Base-by-base conservation (phyloP, 2,113 vertebrate genomes). In the Ictalurus punctatus region DNA sequence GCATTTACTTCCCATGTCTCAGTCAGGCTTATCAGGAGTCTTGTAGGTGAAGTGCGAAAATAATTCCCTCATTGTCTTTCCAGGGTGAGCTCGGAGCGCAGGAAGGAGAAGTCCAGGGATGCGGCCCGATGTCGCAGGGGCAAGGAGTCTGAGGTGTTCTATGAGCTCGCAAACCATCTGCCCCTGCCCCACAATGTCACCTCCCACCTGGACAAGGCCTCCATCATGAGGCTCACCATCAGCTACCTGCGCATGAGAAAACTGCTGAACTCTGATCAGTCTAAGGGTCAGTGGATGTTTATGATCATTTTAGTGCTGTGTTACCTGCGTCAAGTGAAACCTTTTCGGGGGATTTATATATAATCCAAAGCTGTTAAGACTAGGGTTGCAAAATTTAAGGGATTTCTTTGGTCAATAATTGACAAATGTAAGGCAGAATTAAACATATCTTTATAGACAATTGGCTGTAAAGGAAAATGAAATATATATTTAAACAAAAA, bases 131-230 rank as follows among this genome's bases (percentile, higher is more conserved):
- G 97, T 93, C 95, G 98, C 84, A 93, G 98, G 89, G 97, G 98
- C 95, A 99, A 99, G 94, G 98, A 99, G 92, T 98, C 98, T 0
- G 98, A 99, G 79, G 98, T 99, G 34, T 99, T 99, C 93, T 99
- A 98, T 4, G 98, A 99, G 90, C 96, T 99, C 88, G 98, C 98
- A 54, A 97, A 98, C 90, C 96, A 99, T 95, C 93, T 99, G 95
- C 98, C 98, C 27, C 95, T 99, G 83, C 98, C 98, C 4, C 98
- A 98, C 88, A 98, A 97, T 2, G 97, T 99, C 91, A 98, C 97
- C 14, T 97, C 98, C 0, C 97, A 99, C 94, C 96, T 99, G 91
- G 98, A 99, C 95, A 99, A 99, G 92, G 98, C 98, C 5, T 99
- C 98, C 88, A 98, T 99, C 44, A 99, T 99, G 95, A 96, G 98